phyloP scores from a whole-genome alignment of 1,140 invertebrate species.

The Chlorops oryzae region DNA sequence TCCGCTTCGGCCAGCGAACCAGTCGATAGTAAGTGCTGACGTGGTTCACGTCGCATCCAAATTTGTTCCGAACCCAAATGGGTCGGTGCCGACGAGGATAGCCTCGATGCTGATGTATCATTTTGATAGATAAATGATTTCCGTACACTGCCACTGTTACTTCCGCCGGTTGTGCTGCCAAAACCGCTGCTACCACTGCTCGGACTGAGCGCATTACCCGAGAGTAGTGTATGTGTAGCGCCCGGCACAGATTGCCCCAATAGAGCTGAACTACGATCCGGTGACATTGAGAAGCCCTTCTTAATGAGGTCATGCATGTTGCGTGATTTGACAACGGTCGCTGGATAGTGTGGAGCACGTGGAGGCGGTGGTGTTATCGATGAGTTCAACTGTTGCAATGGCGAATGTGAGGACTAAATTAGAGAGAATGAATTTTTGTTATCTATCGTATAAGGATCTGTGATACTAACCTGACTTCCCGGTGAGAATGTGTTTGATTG shows the following conservation, averaged over 20 bases:
- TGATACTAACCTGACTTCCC: constrained; percentile 45
- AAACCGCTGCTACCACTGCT: constrained; percentile 38
- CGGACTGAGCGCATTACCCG: constrained; percentile 29
- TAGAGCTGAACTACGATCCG: constrained; percentile 51
- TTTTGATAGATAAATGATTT: constrained; percentile 34
- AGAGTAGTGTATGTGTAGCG: constrained; percentile 16
- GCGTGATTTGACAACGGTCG: constrained; percentile 47
- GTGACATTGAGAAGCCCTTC: constrained; percentile 52
- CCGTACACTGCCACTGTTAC: constrained; percentile 21
- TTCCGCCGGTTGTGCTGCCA: constrained; percentile 27
- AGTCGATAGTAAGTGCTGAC: constrained; percentile 79
- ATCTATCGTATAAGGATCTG: background rate
- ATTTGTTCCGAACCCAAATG: constrained; percentile 64
- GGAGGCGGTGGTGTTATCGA: constrained; percentile 34
- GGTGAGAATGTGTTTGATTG: constrained; percentile 48
- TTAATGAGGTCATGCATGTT: constrained; percentile 52
- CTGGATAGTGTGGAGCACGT: constrained; percentile 51
- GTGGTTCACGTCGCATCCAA: constrained; percentile 76
- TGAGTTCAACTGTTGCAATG: constrained; percentile 27
- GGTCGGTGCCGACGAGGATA: constrained; percentile 79
- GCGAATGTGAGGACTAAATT: constrained; percentile 38
- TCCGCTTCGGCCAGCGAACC: constrained; percentile 77
- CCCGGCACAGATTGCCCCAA: constrained; percentile 57
- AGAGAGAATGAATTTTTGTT: constrained; percentile 17
- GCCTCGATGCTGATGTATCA: constrained; percentile 51